Evolutionary conservation across 2,888 invertebrate genomes (phyloP).

Genomic region (Agonum fuliginosum): DNA sequence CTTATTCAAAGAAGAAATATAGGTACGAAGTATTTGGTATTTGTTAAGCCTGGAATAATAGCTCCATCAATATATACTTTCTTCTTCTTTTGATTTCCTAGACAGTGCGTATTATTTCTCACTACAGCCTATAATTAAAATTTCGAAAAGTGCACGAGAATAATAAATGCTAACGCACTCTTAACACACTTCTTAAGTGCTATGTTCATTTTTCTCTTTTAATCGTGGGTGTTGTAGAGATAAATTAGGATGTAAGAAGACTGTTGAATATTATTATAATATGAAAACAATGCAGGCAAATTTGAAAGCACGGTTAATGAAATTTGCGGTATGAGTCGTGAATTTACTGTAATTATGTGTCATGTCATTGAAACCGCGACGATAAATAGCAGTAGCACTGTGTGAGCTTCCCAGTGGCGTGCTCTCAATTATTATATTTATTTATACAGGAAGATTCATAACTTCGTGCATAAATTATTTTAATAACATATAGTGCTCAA

Average conservation of each 20-base stretch:
- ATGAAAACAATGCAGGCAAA: neutral
- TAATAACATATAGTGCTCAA: no score
- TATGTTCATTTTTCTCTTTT: neutral
- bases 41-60: neutral
- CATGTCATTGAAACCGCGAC: constrained; percentile 15
- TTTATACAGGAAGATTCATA: no score
- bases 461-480: no score
- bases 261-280: neutral
- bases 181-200: constrained; percentile 7
- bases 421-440: no score
- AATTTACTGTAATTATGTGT: constrained; percentile 24
- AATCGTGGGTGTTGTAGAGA: neutral
- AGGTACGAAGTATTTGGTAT: constrained; percentile 12
- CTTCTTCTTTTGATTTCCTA: constrained; percentile 6
- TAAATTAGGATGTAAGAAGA: constrained; percentile 3
- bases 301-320: neutral
- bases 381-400: neutral
- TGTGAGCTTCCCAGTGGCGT: constrained; percentile 10
- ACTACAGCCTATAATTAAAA: constrained; percentile 30
- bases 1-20: constrained; percentile 6
- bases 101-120: constrained; percentile 1
- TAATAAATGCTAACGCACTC: constrained; percentile 4
- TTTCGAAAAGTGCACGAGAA: constrained; percentile 27
- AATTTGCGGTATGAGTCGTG: neutral
- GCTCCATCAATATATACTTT: no score